These are phyloP conservation scores for Lates japonicus DNA, from an alignment of 2,797 vertebrate genomes.

Conservation along the genomic window DNA sequence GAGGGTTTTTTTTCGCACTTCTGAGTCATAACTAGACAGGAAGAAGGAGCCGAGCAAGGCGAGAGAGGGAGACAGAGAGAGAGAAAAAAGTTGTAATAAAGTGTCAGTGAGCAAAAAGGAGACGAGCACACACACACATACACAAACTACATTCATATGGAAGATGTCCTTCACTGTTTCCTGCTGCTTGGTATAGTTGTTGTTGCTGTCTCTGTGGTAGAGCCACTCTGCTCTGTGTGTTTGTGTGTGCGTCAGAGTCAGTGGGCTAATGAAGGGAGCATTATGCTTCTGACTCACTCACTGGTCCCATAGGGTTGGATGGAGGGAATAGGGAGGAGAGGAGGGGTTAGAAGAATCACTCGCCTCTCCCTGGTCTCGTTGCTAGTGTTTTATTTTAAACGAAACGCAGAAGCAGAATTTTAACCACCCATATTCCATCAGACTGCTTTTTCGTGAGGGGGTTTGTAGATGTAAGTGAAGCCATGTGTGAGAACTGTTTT, in stretches of 20 bases:
- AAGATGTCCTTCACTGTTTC: slow-evolving; percentile 55
- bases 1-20: slow-evolving; percentile 58
- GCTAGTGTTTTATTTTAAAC: slow-evolving; percentile 39
- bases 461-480: not conserved
- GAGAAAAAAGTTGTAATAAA: slow-evolving; percentile 37
- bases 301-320: slow-evolving; percentile 69
- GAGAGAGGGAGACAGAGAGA: slow-evolving; percentile 15
- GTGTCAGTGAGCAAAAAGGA: slow-evolving; percentile 40
- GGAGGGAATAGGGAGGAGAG: slow-evolving; percentile 55
- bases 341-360: slow-evolving; percentile 42
- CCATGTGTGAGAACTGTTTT: not conserved
- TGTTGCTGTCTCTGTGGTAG: slow-evolving; percentile 60
- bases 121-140: slow-evolving; percentile 9
- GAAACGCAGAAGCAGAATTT: slow-evolving; percentile 31
- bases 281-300: slow-evolving; percentile 80
- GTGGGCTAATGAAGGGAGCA: slow-evolving; percentile 75
- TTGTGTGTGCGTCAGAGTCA: slow-evolving; percentile 63
- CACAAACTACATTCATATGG: slow-evolving; percentile 22
- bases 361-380: slow-evolving; percentile 29
- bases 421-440: not conserved
- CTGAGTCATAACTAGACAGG: slow-evolving; percentile 77
- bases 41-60: slow-evolving; percentile 25
- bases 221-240: slow-evolving; percentile 36
- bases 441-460: not conserved
- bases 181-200: slow-evolving; percentile 37